phyloP scores from a whole-genome alignment of 2,113 vertebrate genomes.

The Malurus elegans region DNA sequence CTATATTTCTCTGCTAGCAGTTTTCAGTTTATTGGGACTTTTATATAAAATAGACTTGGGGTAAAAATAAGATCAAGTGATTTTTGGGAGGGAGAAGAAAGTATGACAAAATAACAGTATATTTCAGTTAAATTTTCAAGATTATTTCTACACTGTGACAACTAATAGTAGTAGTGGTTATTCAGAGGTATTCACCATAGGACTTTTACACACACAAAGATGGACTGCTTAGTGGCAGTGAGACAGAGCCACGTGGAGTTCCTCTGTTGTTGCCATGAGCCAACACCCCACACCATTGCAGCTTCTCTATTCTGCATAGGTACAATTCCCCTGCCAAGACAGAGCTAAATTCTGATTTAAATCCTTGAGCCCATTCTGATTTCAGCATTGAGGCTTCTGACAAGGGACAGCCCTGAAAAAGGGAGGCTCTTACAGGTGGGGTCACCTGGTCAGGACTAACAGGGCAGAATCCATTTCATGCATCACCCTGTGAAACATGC shows the following conservation, averaged over 20 bases:
- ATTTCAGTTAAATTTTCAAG: neutral
- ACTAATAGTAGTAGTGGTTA: neutral
- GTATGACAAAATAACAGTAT: neutral
- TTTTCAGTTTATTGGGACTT: neutral
- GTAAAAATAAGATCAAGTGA: neutral
- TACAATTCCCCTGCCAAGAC: neutral
- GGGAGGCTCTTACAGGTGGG: neutral
- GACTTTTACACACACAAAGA: neutral
- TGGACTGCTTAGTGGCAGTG: rapidly evolving
- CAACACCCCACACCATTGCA: rapidly evolving
- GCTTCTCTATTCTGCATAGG: neutral
- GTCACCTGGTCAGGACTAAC: neutral
- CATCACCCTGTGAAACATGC: neutral
- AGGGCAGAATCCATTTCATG: neutral
- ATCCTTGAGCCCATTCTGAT: neutral
- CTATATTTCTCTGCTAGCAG: neutral
- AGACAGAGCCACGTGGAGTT: neutral
- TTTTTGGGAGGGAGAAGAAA: neutral
- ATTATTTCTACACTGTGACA: neutral
- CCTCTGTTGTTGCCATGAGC: neutral
- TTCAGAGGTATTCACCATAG: neutral
- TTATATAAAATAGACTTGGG: neutral
- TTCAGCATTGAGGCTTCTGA: neutral
- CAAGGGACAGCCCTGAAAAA: neutral
- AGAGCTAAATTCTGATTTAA: neutral